Evolutionary conservation across 1,140 invertebrate genomes (phyloP).

Genomic region (Pantala flavescens): DNA sequence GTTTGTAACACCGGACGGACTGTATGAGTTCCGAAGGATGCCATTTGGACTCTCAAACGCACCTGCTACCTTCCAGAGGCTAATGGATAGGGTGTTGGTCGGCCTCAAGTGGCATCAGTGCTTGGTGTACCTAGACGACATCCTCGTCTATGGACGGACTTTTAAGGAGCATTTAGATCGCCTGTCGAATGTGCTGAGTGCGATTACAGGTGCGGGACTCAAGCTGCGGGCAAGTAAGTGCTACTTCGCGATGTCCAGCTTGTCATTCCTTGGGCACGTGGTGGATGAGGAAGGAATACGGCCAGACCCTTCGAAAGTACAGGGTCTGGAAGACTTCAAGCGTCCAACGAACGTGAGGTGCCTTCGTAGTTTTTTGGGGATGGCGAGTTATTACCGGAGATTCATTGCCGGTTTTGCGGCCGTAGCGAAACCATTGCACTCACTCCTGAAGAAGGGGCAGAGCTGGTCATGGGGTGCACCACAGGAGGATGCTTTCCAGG

Average conservation of each 20-base stretch:
- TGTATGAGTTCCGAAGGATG: constrained; percentile 25
- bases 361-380: constrained; percentile 18
- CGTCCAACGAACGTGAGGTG: background rate
- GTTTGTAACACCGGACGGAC: constrained; percentile 24
- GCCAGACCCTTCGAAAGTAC: constrained; percentile 15
- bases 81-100: constrained; percentile 20
- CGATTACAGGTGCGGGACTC: background rate
- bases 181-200: background rate
- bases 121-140: background rate
- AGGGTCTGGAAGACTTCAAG: background rate
- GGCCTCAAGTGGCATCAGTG: background rate
- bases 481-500: too few relatives aligned
- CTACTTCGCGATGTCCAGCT: background rate
- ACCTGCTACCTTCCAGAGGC: constrained; percentile 22
- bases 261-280: constrained; percentile 1
- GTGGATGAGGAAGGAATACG: background rate
- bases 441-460: constrained; percentile 16
- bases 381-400: constrained; percentile 18
- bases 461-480: too few relatives aligned
- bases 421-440: constrained; percentile 16
- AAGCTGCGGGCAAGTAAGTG: constrained; percentile 5
- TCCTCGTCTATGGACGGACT: background rate
- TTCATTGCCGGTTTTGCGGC: constrained; percentile 18
- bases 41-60: constrained; percentile 28
- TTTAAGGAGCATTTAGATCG: background rate